Conservation (phyloP, 2,113 vertebrate genomes). For the Electrona antarctica region DNA sequence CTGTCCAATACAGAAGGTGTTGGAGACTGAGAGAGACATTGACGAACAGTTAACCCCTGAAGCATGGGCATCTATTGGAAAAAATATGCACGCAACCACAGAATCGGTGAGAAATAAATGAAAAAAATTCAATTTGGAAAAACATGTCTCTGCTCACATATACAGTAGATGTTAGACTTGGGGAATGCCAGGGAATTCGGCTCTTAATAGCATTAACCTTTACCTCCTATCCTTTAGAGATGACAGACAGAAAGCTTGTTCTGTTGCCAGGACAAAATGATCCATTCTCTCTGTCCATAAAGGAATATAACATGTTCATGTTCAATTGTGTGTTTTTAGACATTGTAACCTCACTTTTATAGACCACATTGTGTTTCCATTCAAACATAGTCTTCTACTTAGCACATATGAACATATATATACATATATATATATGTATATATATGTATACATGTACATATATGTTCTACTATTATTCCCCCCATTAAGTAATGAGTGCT, state of each 20-base stretch:
- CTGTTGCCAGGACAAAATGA: conserved; percentile 71
- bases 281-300: conserved; percentile 75
- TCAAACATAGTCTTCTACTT: background rate
- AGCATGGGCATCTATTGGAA: conserved; percentile 81
- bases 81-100: conserved; percentile 81
- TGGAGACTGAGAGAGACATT: conserved; percentile 77
- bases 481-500: too few relatives aligned
- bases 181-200: conserved; percentile 71
- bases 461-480: too few relatives aligned
- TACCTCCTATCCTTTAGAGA: conserved; percentile 36
- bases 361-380: background rate
- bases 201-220: conserved; percentile 49
- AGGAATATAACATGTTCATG: conserved; percentile 43
- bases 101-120: conserved; percentile 82
- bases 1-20: conserved; percentile 81
- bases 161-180: conserved; percentile 69
- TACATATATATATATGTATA: too few relatives aligned
- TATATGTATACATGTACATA: too few relatives aligned
- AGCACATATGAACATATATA: conserved; percentile 12
- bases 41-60: conserved; percentile 81
- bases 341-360: conserved; percentile 20
- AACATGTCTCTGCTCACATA: conserved; percentile 77
- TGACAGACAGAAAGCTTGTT: conserved; percentile 34
- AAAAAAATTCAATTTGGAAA: conserved; percentile 76
- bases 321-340: conserved; percentile 33